A percentile compares a stretch with the other conserved stretches of the same genome.
These are phyloP conservation scores for Rhabditophanes sp. DNA, from an alignment of 2,888 invertebrate species.

Conservation along the genomic window DNA sequence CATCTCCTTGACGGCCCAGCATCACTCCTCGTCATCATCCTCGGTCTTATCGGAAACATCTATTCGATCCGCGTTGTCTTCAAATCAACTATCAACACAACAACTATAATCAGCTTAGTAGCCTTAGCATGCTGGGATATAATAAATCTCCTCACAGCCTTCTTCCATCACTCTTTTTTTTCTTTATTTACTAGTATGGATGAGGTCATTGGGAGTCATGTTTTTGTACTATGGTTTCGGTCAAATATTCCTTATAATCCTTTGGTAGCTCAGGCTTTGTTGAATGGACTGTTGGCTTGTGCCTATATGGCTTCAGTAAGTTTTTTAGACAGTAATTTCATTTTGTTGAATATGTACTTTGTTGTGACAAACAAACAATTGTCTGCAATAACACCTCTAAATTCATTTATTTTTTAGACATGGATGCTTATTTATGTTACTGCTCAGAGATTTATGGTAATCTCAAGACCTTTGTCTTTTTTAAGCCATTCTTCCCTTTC, in stretches of 20 bases:
- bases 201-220: too few species aligned
- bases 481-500: conserved; percentile 1
- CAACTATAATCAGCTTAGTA: conserved; percentile 25
- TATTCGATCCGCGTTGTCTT: conserved; percentile 22
- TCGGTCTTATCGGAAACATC: conserved; percentile 7
- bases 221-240: conserved; percentile 2
- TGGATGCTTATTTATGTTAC: conserved; percentile 31
- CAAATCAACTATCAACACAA: conserved; percentile 21
- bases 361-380: too few species aligned
- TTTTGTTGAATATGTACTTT: too few species aligned
- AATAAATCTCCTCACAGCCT: conserved; percentile 18
- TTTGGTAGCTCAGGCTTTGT: too few species aligned
- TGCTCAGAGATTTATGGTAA: conserved; percentile 25
- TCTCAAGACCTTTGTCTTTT: conserved; percentile 20
- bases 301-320: conserved; percentile 26
- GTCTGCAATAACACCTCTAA: too few species aligned
- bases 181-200: too few species aligned
- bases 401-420: conserved; percentile 15
- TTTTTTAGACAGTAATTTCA: not conserved
- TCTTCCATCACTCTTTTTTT: conserved; percentile 24
- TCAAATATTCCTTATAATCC: conserved; percentile 10
- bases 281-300: conserved; percentile 22
- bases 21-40: conserved; percentile 5
- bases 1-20: conserved; percentile 4
- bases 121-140: conserved; percentile 18